phyloP scores from a whole-genome alignment of 1,140 invertebrate genomes.

The Medauroidea extradentata region DNA sequence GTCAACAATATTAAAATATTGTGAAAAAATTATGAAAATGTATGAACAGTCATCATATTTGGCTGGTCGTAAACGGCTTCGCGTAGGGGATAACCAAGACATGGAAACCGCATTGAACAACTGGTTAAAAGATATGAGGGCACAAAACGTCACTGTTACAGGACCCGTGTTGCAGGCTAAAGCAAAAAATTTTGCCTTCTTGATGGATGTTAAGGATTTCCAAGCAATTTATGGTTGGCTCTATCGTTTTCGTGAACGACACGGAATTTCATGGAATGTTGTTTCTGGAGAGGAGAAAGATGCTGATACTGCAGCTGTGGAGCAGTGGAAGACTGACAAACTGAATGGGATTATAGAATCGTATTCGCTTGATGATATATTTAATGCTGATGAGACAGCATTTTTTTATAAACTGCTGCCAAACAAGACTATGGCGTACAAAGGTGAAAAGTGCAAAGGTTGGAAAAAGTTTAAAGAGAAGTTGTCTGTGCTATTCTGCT shows the following conservation, averaged over 20 bases:
- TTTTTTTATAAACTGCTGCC: constrained; percentile 34
- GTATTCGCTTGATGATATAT: constrained; percentile 26
- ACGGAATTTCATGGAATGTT: constrained; percentile 2
- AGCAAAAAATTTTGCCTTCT: constrained; percentile 31
- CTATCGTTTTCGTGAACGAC: neutral
- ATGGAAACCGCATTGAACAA: no score
- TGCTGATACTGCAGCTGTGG: neutral
- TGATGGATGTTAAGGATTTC: constrained; percentile 25
- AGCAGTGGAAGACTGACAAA: constrained; percentile 3
- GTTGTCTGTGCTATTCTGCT: constrained; percentile 30
- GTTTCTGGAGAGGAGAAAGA: constrained; percentile 6
- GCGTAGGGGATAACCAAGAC: no score
- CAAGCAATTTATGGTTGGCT: constrained; percentile 35
- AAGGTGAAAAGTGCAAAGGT: constrained; percentile 26
- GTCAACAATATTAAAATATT: no score
- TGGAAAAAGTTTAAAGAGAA: constrained; percentile 36
- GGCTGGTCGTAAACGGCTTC: no score
- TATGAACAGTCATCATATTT: no score
- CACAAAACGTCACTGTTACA: constrained; percentile 22
- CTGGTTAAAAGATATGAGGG: no score
- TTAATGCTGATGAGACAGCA: constrained; percentile 37
- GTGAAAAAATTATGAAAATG: no score
- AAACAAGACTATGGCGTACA: constrained; percentile 26
- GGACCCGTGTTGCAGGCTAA: constrained; percentile 36
- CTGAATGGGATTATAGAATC: neutral